These are phyloP conservation scores for Andrena minutula DNA, from an alignment of 2,888 invertebrate species.

Conservation along the genomic window DNA sequence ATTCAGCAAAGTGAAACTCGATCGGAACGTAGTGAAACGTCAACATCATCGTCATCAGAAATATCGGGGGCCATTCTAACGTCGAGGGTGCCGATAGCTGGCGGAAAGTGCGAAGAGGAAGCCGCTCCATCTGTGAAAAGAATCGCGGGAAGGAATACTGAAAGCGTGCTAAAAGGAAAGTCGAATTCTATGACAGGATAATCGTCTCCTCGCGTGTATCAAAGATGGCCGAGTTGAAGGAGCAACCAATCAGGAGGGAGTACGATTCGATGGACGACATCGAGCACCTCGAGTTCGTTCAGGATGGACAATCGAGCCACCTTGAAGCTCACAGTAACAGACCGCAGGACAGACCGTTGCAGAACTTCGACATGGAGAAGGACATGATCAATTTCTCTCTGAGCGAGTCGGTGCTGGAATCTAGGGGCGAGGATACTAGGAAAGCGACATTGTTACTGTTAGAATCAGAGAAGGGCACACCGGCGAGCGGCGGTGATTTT, in stretches of 20 bases:
- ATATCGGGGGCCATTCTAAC: background rate
- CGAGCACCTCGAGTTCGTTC: slow-evolving; percentile 89
- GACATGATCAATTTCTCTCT: slow-evolving; percentile 50
- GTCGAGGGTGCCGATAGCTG: background rate
- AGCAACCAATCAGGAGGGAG: slow-evolving; percentile 85
- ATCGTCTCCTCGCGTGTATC: slow-evolving; percentile 48
- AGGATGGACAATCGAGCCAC: slow-evolving; percentile 60
- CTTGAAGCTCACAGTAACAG: slow-evolving; percentile 79
- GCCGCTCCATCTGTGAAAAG: no score
- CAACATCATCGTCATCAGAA: slow-evolving; percentile 9
- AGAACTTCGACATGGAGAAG: background rate
- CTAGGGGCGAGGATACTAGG: slow-evolving; percentile 18
- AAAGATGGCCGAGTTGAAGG: slow-evolving; percentile 59
- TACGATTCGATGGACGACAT: slow-evolving; percentile 91
- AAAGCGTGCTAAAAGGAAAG: slow-evolving; percentile 24
- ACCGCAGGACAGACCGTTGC: slow-evolving; percentile 4
- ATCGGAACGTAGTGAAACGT: slow-evolving; percentile 24
- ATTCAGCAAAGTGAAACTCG: slow-evolving; percentile 18
- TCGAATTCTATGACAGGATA: slow-evolving; percentile 59
- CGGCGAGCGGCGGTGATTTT: slow-evolving; percentile 17
- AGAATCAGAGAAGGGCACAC: slow-evolving; percentile 37
- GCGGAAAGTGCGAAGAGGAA: background rate
- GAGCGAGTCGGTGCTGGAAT: background rate
- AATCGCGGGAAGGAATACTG: background rate
- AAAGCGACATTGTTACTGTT: slow-evolving; percentile 42